phyloP scores from a whole-genome alignment of 2,797 vertebrate genomes.

The Platalea minor region DNA sequence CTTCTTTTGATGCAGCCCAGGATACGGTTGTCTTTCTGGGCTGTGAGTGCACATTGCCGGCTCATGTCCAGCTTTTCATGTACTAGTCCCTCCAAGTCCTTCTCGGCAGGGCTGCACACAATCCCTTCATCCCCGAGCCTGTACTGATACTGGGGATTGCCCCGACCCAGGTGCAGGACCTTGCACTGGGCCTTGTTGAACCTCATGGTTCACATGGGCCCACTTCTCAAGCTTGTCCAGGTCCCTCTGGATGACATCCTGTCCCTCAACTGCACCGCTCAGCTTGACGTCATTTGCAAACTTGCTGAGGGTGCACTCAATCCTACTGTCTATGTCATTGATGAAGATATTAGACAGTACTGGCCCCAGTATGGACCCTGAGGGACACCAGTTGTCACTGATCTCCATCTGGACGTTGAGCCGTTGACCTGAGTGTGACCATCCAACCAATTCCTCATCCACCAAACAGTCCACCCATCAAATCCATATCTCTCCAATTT shows the following conservation, averaged over 20 bases:
- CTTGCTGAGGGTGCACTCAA: neutral
- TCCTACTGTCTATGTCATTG: neutral
- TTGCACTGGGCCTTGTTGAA: neutral
- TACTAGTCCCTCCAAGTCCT: neutral
- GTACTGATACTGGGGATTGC: rapidly evolving
- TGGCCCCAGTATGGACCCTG: neutral
- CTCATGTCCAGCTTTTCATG: neutral
- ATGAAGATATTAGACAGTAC: neutral
- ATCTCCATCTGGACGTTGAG: neutral
- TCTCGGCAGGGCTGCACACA: neutral
- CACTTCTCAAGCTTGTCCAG: neutral
- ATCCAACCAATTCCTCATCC: neutral
- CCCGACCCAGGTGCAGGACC: rapidly evolving
- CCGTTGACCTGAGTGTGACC: too few relatives aligned
- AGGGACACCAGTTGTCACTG: neutral
- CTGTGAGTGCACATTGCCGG: neutral
- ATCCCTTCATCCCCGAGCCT: neutral
- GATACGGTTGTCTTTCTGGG: neutral
- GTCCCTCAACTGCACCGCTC: neutral
- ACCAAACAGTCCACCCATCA: neutral
- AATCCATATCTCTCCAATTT: neutral
- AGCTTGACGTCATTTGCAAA: neutral
- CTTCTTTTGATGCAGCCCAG: neutral
- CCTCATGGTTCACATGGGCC: rapidly evolving
- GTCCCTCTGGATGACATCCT: neutral